These are phyloP conservation scores for Albula glossodonta DNA, from an alignment of 2,113 vertebrate species.

Conservation along the genomic window DNA sequence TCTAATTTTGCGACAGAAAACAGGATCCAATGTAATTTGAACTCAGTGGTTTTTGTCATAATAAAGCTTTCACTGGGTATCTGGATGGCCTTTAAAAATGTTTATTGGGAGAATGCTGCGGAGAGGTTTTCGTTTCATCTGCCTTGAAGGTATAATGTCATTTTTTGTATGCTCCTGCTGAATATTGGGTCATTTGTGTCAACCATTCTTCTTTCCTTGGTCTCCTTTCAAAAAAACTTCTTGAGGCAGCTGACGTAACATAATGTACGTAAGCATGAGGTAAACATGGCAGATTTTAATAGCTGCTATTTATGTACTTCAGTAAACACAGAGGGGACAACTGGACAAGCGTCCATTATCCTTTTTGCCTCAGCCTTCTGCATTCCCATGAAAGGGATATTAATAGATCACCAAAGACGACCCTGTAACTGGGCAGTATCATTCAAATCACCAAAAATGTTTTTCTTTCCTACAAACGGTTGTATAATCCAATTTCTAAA, in stretches of 20 bases:
- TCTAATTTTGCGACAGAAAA: neutral
- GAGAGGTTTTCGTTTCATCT: neutral
- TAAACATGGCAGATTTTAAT: constrained; percentile 17
- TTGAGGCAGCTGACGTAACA: neutral
- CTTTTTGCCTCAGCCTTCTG: constrained; percentile 53
- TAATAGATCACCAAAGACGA: constrained; percentile 62
- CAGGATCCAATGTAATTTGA: neutral
- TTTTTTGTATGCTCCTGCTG: neutral
- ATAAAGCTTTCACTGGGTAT: neutral
- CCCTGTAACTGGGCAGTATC: constrained; percentile 55
- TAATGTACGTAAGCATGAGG: neutral
- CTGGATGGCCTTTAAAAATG: neutral
- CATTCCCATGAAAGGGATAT: constrained; percentile 60
- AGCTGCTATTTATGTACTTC: constrained; percentile 61
- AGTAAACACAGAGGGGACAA: constrained; percentile 58
- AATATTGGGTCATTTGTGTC: neutral
- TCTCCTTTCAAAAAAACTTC: neutral
- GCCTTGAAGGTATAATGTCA: neutral
- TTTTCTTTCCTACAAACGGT: constrained; percentile 43
- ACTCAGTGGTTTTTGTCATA: neutral
- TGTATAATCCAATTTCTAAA: constrained; percentile 41
- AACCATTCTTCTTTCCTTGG: neutral
- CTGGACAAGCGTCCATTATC: constrained; percentile 60
- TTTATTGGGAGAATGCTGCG: neutral
- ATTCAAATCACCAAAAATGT: constrained; percentile 45